Base-by-base conservation (phyloP, 2,113 vertebrate species). In the Hyperopisus bebe region DNA sequence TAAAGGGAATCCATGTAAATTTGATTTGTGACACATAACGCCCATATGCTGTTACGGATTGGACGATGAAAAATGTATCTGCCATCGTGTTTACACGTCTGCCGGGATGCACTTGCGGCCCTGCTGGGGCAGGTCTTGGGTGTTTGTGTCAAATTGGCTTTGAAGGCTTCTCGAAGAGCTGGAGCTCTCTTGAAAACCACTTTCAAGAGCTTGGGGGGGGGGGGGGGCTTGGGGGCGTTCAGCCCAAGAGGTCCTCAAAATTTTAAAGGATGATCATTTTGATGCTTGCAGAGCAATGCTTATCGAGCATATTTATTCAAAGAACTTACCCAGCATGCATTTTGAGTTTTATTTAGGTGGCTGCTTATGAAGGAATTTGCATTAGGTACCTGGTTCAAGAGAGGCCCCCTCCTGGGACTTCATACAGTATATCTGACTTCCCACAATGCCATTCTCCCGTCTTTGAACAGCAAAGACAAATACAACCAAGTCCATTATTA, bases 121-220 rank as follows among this genome's bases (percentile, higher is more conserved):
- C 82, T n/a, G 39, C 82, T 86, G 85, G 85, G 85, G 48, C 85
- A 86, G 47, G n/a, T 53, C 48, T 53, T 86, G 85, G 48, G 47
- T 86, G 62, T 53, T 86, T 86, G 82, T 84, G 82, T 84, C 82
- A 84, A 84, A 84, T 48, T 84, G 82, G 44, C 82, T 84, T 84
- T 84, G 82, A 84, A 84, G 44, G 44, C 82, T 84, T 42, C 21
- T 47, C 39, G 24, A 46, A 47, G 9, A 84, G 82, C 44, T 47
- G 39, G 2, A 83, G 80, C 21, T 44, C 80, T 83, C 39, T 83
- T 83, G 44, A 46, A 83, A 84, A 84, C 82, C 82, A 84, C 44
- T 46, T 84, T 84, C 42, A 46, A 84, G 19, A 47, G 39, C 19
- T 47, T 84, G 44, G 42, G 39, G 82, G 15, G 21, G 13, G 35